A percentile compares a stretch with the other conserved stretches of the same genome.
These are phyloP conservation scores for Triplophysa bombifrons DNA, from an alignment of 2,797 vertebrate species.

Conservation along the genomic window DNA sequence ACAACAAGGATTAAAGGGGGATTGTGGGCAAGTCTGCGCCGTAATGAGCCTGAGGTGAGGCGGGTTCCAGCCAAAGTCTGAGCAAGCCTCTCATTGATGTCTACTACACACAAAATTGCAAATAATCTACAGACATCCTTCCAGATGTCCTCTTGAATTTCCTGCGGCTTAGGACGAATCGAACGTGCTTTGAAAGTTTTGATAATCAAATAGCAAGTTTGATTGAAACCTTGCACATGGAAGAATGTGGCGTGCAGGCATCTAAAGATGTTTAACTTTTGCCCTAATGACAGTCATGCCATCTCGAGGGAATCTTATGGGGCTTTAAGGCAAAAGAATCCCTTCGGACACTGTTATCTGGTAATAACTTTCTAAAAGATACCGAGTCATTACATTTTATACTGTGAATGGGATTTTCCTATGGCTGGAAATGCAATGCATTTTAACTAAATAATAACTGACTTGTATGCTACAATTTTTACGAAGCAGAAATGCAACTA, in stretches of 20 bases:
- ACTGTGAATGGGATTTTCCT: background rate
- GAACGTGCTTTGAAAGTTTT: slow-evolving; percentile 80
- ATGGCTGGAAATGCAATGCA: background rate
- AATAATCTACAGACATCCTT: slow-evolving; percentile 82
- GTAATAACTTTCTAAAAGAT: background rate
- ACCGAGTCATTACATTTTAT: background rate
- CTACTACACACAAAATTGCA: slow-evolving; percentile 81
- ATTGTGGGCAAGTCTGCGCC: slow-evolving; percentile 75
- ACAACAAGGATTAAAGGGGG: slow-evolving; percentile 73
- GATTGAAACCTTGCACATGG: slow-evolving; percentile 73
- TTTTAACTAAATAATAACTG: background rate
- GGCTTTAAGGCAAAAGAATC: background rate
- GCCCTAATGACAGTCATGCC: slow-evolving; percentile 36
- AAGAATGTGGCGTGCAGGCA: slow-evolving; percentile 69
- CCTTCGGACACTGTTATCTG: background rate
- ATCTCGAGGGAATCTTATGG: slow-evolving; percentile 18
- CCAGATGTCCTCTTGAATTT: slow-evolving; percentile 84
- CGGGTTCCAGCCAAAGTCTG: slow-evolving; percentile 62
- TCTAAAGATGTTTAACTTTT: slow-evolving; percentile 46
- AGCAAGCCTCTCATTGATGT: slow-evolving; percentile 76
- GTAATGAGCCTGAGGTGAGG: slow-evolving; percentile 71
- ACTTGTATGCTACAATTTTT: background rate
- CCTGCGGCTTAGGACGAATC: slow-evolving; percentile 81
- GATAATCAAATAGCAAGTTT: slow-evolving; percentile 80
- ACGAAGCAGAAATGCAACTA: background rate